These are phyloP conservation scores for Chaetops frenatus DNA, from an alignment of 2,113 vertebrate species.

Conservation along the genomic window DNA sequence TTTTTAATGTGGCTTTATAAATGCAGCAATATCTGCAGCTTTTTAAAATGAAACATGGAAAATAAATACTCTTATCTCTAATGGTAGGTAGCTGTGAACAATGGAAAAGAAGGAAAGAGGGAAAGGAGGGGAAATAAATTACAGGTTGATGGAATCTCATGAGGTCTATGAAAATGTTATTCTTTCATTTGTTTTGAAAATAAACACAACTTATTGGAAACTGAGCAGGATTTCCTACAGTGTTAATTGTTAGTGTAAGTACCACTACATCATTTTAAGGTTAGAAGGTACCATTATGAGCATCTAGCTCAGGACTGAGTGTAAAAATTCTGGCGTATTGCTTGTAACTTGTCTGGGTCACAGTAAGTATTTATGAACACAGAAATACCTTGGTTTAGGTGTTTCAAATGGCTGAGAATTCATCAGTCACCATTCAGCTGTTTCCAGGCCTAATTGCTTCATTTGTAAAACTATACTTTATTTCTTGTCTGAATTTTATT, in stretches of 20 bases:
- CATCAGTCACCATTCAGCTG: neutral
- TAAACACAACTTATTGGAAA: neutral
- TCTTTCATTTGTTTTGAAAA: slow-evolving; percentile 33
- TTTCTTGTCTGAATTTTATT: neutral
- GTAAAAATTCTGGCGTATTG: neutral
- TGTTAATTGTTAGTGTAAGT: neutral
- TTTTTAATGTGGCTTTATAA: neutral
- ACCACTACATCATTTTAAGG: neutral
- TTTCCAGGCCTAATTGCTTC: neutral
- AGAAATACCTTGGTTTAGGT: neutral
- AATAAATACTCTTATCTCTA: neutral
- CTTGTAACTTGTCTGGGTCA: neutral
- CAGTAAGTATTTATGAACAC: neutral
- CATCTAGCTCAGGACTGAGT: neutral
- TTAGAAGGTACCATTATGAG: neutral
- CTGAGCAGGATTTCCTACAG: neutral
- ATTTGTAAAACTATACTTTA: neutral
- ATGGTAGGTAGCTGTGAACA: neutral
- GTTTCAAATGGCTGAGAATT: neutral
- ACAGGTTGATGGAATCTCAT: neutral
- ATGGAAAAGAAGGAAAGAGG: neutral
- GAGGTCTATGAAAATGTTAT: neutral
- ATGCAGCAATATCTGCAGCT: neutral
- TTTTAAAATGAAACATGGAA: neutral
- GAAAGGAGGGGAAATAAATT: neutral